These are phyloP conservation scores for Trichoplusia ni DNA, from an alignment of 1,140 invertebrate species.

Conservation along the genomic window DNA sequence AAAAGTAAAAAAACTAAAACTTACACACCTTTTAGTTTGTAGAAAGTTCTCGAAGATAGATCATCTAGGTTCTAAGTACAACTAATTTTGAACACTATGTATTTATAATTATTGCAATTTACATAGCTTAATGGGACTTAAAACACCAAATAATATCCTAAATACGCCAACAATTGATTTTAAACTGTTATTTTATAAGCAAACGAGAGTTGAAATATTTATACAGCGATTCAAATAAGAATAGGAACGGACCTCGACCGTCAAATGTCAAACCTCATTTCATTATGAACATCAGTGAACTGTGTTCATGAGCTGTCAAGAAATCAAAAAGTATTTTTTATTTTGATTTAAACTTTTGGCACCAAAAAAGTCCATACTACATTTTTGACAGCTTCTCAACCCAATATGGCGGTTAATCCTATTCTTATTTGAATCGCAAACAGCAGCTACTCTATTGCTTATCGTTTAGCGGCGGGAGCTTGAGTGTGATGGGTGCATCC, in stretches of 20 bases:
- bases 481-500: conserved; percentile 92
- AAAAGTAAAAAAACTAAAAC: conserved; percentile 28
- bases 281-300: no score
- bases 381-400: no score
- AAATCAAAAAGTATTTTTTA: no score
- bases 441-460: conserved; percentile 31
- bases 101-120: conserved; percentile 33
- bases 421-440: conserved; percentile 8
- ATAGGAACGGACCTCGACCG: no score
- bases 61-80: conserved; percentile 38
- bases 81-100: conserved; percentile 36
- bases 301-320: no score
- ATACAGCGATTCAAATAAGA: no score
- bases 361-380: no score
- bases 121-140: conserved; percentile 30
- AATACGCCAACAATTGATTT: conserved; percentile 20
- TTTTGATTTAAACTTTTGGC: no score
- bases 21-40: not conserved
- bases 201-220: conserved; percentile 14
- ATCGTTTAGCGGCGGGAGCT: conserved; percentile 85
- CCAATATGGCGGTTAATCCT: no score
- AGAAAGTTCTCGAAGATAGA: conserved; percentile 6
- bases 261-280: no score
- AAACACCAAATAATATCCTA: conserved; percentile 30
- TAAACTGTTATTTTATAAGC: conserved; percentile 28